Base-by-base conservation (phyloP, 2,888 invertebrate species). In the Zhuqinia jingwanae region DNA sequence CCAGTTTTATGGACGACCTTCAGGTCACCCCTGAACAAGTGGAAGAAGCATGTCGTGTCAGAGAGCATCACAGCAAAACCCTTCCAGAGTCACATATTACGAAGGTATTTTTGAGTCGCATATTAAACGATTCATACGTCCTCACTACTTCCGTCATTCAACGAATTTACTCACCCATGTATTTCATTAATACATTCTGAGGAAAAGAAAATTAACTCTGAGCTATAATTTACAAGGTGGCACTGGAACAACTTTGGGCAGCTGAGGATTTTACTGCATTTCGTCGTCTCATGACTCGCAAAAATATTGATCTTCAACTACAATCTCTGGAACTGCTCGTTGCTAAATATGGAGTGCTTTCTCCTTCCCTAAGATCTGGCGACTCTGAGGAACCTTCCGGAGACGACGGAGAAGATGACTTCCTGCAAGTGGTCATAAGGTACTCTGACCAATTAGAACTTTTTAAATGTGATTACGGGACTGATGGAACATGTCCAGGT, bases 1-100 rank as follows among this genome's bases (percentile, higher is more conserved):
- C 97, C 60, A 97, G 96, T 83, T 98, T 97, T 92, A 97, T 97
- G 96, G 97, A 97, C 91, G 98, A 98, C 91, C 95, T 97, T 92
- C 96, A 96, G 68, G 97, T 98, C 90, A 95, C 96, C 0, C 95
- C 97, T 0, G 96, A 97, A 90, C 97, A 98, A 92, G 97, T 97
- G 92, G 96, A 97, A 92, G 93, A 95, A 75, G 97, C 97, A 8
- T 97, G 97, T 91, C 87, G 86, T 93, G 93, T 47, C 22, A 87
- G 92, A 47, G 91, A 93, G 42, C 93, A 93, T 0, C 93, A 85
- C 20, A 85, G 63, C 70, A 87, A 78, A 42, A 22, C 76, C 8
- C 86, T 79, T 22, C 88, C 88, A 36, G 90, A 89, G 65, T 89
- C 89, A 15, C 88, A 89, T 42, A 87, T 91, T 47, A 90, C 90